These are phyloP conservation scores for Alentia gelatinosa DNA, from an alignment of 2,888 invertebrate genomes.

Conservation along the genomic window DNA sequence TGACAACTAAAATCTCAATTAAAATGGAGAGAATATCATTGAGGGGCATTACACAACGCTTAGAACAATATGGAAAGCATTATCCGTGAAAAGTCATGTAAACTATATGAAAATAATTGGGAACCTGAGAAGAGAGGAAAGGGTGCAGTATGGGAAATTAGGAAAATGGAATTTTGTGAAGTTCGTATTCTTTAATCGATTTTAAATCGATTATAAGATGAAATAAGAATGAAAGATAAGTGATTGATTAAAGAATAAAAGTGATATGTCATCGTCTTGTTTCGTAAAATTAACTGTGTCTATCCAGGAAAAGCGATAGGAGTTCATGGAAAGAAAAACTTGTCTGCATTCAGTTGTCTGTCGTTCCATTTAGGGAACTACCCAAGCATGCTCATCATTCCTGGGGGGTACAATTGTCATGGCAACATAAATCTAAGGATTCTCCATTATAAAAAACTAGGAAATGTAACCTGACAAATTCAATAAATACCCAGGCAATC, in stretches of 20 bases:
- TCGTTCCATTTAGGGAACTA: not conserved
- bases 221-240: no score
- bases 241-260: no score
- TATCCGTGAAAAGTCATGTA: not conserved
- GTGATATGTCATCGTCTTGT: no score
- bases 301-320: not conserved
- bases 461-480: slow-evolving; percentile 22
- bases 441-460: not conserved
- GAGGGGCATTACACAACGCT: not conserved
- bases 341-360: not conserved
- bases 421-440: not conserved
- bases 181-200: no score
- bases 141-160: not conserved
- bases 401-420: not conserved
- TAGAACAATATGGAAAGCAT: slow-evolving; percentile 1
- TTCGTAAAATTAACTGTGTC: not conserved
- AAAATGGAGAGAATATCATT: not conserved
- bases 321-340: not conserved
- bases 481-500: slow-evolving; percentile 39
- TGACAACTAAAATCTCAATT: not conserved
- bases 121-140: not conserved
- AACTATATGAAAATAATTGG: not conserved
- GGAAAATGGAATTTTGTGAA: not conserved
- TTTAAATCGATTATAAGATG: no score
- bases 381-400: not conserved